Percentiles rank a stretch among this genome's conserved stretches.
These are phyloP conservation scores for Apodemus sylvaticus DNA, from an alignment of 2,113 vertebrate species.

Conservation along the genomic window DNA sequence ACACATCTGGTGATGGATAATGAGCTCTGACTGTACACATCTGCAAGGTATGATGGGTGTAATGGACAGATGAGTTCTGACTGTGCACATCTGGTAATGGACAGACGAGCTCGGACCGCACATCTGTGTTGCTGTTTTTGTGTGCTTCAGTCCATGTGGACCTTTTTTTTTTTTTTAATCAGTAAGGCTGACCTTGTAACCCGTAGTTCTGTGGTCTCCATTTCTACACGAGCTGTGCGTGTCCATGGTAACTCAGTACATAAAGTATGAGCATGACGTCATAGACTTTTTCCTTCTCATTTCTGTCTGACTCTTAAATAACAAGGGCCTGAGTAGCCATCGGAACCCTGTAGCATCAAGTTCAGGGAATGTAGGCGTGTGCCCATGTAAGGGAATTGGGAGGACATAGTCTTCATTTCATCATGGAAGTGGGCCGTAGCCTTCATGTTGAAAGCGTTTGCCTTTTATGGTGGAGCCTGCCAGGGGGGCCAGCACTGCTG, in stretches of 20 bases:
- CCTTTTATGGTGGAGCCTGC: background rate
- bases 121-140: background rate
- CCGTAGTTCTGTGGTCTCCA: background rate
- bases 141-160: background rate
- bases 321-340: background rate
- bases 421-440: background rate
- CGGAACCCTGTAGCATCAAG: background rate
- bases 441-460: background rate
- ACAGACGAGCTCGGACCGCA: background rate
- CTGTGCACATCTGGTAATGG: no score
- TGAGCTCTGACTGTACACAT: no score
- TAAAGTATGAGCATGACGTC: background rate
- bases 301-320: background rate
- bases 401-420: background rate
- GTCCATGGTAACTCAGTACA: background rate
- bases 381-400: rapidly evolving
- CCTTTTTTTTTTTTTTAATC: background rate
- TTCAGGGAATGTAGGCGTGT: background rate
- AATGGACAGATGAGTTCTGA: no score
- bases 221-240: background rate
- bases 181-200: background rate
- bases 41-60: no score
- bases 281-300: background rate
- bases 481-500: rapidly evolving
- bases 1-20: no score